These are phyloP conservation scores for Drosophila kuntzei DNA, from an alignment of 2,888 invertebrate genomes.

Conservation along the genomic window DNA sequence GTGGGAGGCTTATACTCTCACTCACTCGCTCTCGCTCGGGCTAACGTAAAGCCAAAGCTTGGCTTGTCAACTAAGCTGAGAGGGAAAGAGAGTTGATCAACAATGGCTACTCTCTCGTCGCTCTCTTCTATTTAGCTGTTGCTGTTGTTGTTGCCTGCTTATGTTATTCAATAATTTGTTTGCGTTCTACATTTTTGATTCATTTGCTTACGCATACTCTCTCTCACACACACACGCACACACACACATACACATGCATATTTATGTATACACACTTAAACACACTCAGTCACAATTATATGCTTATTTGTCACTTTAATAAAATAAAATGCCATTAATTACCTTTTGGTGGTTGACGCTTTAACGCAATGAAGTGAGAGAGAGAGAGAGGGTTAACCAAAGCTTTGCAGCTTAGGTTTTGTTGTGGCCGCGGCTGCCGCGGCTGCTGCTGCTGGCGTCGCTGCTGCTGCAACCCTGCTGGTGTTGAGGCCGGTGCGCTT, in stretches of 20 bases:
- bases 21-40: neutral
- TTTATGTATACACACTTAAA: neutral
- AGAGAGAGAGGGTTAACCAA: constrained; percentile 26
- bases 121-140: constrained; percentile 9
- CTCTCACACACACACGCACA: constrained; percentile 21
- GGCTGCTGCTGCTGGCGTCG: constrained; percentile 7
- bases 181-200: constrained; percentile 71
- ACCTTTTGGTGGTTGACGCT: constrained; percentile 50
- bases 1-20: constrained; percentile 12
- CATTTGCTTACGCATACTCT: constrained; percentile 55
- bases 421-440: constrained; percentile 29
- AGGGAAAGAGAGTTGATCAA: constrained; percentile 19
- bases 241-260: constrained; percentile 4
- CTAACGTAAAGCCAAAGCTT: constrained; percentile 30
- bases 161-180: constrained; percentile 68
- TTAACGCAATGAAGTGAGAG: neutral
- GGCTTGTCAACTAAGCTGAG: constrained; percentile 19
- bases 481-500: constrained; percentile 35
- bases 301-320: constrained; percentile 69
- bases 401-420: constrained; percentile 39
- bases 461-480: constrained; percentile 48
- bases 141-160: constrained; percentile 14
- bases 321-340: constrained; percentile 73
- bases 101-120: neutral
- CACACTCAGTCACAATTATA: constrained; percentile 39